Conservation (phyloP, 2,888 invertebrate genomes). For the Ophonus ardosiacus region DNA sequence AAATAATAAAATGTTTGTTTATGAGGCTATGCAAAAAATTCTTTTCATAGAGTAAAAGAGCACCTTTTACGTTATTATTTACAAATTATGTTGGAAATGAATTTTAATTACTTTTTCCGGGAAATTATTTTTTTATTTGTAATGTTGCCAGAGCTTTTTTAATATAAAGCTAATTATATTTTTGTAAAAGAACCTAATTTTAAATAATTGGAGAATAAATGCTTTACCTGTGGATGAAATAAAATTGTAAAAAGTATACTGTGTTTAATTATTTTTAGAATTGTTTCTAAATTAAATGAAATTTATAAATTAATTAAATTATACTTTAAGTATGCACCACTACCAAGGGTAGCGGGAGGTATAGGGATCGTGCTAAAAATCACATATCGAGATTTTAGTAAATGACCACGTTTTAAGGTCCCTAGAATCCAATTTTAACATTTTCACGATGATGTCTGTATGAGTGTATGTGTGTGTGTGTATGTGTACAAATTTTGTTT, state of each 20-base stretch:
- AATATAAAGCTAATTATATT: slow-evolving; percentile 29
- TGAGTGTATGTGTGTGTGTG: too few relatives aligned
- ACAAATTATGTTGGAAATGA: slow-evolving; percentile 30
- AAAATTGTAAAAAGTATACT: neutral
- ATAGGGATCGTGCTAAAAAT: too few relatives aligned
- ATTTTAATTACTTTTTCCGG: slow-evolving; percentile 41
- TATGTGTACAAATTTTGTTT: too few relatives aligned
- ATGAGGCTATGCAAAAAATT: slow-evolving; percentile 10
- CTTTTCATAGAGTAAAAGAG: neutral
- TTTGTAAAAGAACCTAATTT: slow-evolving; percentile 18
- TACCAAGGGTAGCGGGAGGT: too few relatives aligned
- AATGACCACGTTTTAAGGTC: too few relatives aligned
- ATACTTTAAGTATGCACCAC: too few relatives aligned
- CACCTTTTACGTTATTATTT: slow-evolving; percentile 25
- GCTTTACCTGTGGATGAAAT: neutral
- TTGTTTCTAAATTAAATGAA: too few relatives aligned
- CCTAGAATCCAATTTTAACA: too few relatives aligned
- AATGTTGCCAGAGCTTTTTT: slow-evolving; percentile 13
- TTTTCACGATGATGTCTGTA: too few relatives aligned
- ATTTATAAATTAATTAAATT: too few relatives aligned
- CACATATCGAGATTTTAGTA: too few relatives aligned
- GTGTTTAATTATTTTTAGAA: neutral
- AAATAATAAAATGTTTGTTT: slow-evolving; percentile 44
- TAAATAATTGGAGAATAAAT: neutral
- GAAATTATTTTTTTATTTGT: neutral